phyloP scores from a whole-genome alignment of 2,113 vertebrate genomes.

The Podocnemis expansa region DNA sequence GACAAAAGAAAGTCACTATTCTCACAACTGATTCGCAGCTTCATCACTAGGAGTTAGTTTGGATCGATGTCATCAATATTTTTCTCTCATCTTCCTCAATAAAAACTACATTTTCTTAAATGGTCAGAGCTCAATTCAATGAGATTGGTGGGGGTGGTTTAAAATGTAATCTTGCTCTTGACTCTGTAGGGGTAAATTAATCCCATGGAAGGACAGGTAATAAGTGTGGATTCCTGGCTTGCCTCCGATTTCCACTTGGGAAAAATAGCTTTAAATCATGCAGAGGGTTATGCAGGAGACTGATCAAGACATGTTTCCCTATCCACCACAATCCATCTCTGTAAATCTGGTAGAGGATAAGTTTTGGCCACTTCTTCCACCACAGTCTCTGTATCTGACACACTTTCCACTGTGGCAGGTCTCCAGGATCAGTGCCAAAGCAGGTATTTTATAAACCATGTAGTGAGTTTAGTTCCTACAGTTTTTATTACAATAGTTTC shows the following conservation, averaged over 20 bases:
- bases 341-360: not conserved
- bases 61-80: not conserved
- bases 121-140: not conserved
- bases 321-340: accelerated
- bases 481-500: not conserved
- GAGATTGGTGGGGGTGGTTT: not conserved
- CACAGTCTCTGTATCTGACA: not conserved
- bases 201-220: not conserved
- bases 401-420: not conserved
- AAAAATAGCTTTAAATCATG: accelerated
- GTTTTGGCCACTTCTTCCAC: accelerated
- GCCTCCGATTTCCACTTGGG: not conserved
- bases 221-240: not conserved
- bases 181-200: not conserved
- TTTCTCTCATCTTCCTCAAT: not conserved
- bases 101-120: not conserved
- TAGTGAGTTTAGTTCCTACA: accelerated
- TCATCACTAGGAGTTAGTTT: not conserved
- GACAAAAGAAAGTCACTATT: not conserved
- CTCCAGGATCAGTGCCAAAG: accelerated
- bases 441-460: not conserved
- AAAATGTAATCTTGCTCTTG: not conserved
- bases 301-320: accelerated
- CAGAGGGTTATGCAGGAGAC: accelerated
- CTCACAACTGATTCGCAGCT: not conserved